Base-by-base conservation (phyloP, 2,888 invertebrate species). In the Macropis europaea region DNA sequence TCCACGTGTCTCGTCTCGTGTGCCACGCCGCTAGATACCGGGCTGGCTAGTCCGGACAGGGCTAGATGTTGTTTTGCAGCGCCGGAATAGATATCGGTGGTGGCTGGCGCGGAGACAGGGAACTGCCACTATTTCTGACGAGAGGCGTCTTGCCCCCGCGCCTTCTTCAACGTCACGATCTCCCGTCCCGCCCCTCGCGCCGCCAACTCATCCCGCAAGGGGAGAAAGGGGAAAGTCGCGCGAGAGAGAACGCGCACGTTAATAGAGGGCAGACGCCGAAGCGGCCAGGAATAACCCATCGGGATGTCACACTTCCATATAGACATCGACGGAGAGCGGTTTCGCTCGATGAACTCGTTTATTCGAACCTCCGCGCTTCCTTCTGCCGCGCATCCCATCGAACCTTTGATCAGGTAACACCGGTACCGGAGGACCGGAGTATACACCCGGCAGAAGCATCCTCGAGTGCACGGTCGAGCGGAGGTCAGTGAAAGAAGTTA, bases 21-120 rank as follows among this genome's bases (percentile, higher is more conserved):
- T 70, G 42, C 48, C 67, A 57, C 70, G 76, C 75, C 52, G 53
- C 30, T 72, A 67, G 76, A 69, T 72, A 88, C 64, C 64, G 54
- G 56, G 45, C 57, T 62, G 69, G 76, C 76, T 61, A 54, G 71
- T 73, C n/a, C 64, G 48, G 87, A 87, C 73, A 71, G 79, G 48
- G 87, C 84, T 87, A 87, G 83, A 82, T 83, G 89, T 89, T 89
- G 87, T 88, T 88, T 89, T 87, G 90, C 88, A 90, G 90, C 77
- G 90, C 90, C 90, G 90, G 89, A 90, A 89, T 90, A 91, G 91
- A 91, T 90, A 91, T 92, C 90, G 91, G 90, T 86, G 90, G 90
- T 91, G 91, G 90, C 90, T 91, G 87, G 86, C 86, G 86, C 82
- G 78, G 86, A 85, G 87, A 86, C 86, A 87, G 88, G 87, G 84